These are phyloP conservation scores for Henricia sp. DNA, from an alignment of 53 echinoderm and acorn worm genomes.

Conservation along the genomic window DNA sequence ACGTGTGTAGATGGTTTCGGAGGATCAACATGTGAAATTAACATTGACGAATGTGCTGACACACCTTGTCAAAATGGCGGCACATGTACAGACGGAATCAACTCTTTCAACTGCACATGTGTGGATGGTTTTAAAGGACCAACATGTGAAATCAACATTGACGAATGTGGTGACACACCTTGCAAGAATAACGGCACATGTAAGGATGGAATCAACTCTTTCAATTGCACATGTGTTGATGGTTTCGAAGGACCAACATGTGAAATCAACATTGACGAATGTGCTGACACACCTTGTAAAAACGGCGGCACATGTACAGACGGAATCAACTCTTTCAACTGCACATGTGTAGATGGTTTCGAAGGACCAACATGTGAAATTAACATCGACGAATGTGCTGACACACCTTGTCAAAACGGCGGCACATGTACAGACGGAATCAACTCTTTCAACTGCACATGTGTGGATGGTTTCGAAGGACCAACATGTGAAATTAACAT, in stretches of 20 bases:
- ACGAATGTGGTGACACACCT: conserved; percentile 39
- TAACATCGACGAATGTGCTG: conserved; percentile 26
- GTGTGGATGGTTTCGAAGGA: conserved; percentile 38
- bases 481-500: background rate
- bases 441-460: conserved; percentile 19
- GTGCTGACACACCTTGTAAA: no score
- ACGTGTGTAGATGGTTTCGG: background rate
- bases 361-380: conserved; percentile 15
- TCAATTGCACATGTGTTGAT: conserved; percentile 3
- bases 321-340: conserved; percentile 7
- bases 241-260: conserved; percentile 33
- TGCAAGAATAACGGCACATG: conserved; percentile 48
- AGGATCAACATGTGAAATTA: no score
- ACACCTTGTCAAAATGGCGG: conserved; percentile 48
- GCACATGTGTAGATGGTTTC: conserved; percentile 15
- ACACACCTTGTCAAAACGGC: conserved; percentile 33
- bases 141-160: conserved; percentile 5
- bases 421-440: conserved; percentile 34
- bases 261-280: conserved; percentile 28
- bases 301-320: conserved; percentile 46
- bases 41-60: no score
- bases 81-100: conserved; percentile 18
- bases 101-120: conserved; percentile 31
- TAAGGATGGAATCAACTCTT: conserved; percentile 8
- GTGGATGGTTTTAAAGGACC: conserved; percentile 15